phyloP scores from a whole-genome alignment of 2,797 vertebrate species.

The Sphenopsis melanotis region DNA sequence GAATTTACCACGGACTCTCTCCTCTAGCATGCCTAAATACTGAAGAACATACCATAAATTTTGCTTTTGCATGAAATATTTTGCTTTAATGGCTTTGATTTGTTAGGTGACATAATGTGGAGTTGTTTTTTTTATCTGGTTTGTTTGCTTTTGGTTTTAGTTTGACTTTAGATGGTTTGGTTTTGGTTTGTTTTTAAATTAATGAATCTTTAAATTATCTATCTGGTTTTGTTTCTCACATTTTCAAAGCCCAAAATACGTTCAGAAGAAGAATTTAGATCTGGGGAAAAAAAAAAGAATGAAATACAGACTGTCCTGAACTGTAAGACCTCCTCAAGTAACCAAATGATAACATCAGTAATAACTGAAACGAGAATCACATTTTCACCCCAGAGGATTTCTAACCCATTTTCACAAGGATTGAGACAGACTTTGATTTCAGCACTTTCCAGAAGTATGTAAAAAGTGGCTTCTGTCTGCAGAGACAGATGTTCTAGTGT shows the following conservation, averaged over 20 bases:
- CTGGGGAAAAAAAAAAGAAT: neutral
- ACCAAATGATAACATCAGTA: neutral
- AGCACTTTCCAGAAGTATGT: neutral
- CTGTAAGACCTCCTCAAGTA: neutral
- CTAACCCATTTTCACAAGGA: neutral
- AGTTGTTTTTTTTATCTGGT: rapidly evolving
- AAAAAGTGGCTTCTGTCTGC: neutral
- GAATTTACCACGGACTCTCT: neutral
- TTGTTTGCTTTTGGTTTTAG: neutral
- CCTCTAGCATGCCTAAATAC: neutral
- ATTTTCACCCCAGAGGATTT: constrained; percentile 4
- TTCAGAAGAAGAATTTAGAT: neutral
- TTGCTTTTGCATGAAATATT: neutral
- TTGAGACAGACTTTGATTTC: neutral
- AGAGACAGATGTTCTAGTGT: neutral
- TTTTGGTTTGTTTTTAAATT: neutral
- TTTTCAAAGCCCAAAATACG: neutral
- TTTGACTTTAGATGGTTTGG: neutral
- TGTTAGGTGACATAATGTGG: neutral
- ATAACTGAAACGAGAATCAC: neutral
- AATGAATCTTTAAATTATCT: neutral
- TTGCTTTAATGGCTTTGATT: neutral
- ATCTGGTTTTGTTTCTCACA: neutral
- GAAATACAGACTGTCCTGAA: neutral
- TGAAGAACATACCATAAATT: neutral